These are phyloP conservation scores for Uloborus plumipes DNA, from an alignment of 2,888 invertebrate species.

Conservation along the genomic window DNA sequence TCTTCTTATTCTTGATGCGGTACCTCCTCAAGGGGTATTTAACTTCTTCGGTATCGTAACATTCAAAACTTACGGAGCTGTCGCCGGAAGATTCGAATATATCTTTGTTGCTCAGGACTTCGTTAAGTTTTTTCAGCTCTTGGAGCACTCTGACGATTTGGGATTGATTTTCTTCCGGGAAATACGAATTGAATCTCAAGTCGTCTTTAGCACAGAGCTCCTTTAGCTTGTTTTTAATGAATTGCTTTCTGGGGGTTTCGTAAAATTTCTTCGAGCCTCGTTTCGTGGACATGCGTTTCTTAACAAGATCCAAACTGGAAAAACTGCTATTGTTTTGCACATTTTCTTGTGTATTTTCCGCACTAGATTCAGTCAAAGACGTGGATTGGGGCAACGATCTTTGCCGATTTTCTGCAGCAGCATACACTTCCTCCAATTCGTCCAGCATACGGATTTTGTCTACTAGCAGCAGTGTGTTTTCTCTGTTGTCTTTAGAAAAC, in stretches of 20 bases:
- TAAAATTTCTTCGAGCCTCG: not conserved
- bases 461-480: not conserved
- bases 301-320: not conserved
- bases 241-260: constrained; percentile 22
- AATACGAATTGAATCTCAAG: not conserved
- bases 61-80: no score
- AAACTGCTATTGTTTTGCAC: not conserved
- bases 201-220: constrained; percentile 9
- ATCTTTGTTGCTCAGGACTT: not conserved
- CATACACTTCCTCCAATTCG: constrained; percentile 24
- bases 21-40: not conserved
- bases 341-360: not conserved
- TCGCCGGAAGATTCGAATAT: no score
- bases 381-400: not conserved
- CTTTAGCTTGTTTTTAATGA: constrained; percentile 19
- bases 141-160: not conserved
- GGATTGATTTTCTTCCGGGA: constrained; percentile 4
- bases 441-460: constrained; percentile 13
- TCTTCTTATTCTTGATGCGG: not conserved
- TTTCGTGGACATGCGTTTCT: not conserved
- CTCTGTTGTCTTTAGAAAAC: not conserved
- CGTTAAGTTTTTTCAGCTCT: not conserved
- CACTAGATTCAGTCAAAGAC: no score
- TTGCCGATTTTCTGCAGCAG: not conserved
- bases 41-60: not conserved